These are phyloP conservation scores for Tyria jacobaeae DNA, from an alignment of 2,888 invertebrate genomes.

Conservation along the genomic window DNA sequence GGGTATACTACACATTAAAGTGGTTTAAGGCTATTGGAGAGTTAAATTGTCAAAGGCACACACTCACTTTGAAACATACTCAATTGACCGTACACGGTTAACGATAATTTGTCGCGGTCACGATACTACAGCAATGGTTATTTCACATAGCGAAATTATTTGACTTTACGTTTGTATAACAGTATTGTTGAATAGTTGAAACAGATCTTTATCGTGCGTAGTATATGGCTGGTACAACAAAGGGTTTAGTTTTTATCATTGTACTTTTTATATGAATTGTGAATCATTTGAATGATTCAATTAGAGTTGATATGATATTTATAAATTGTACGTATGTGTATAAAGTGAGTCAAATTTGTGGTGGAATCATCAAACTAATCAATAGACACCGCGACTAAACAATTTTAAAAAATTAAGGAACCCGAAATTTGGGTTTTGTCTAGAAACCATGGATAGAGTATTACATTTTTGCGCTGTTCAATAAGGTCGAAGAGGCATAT, in stretches of 20 bases:
- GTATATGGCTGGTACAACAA: neutral
- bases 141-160: neutral
- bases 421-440: no score
- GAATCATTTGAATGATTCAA: neutral
- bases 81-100: neutral
- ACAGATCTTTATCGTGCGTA: neutral
- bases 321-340: neutral
- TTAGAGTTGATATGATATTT: neutral
- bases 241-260: neutral
- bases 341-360: no score
- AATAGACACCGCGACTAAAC: no score
- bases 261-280: neutral
- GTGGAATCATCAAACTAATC: no score
- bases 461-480: no score
- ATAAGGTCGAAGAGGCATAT: no score
- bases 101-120: neutral
- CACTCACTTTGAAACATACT: neutral
- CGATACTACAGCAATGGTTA: neutral
- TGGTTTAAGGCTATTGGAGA: neutral
- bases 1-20: neutral
- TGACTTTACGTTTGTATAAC: neutral
- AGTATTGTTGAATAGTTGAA: neutral
- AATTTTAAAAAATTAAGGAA: no score
- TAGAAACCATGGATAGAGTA: no score
- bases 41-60: conserved; percentile 3